These are phyloP conservation scores for Limonius californicus DNA, from an alignment of 1,140 invertebrate genomes.

Conservation along the genomic window DNA sequence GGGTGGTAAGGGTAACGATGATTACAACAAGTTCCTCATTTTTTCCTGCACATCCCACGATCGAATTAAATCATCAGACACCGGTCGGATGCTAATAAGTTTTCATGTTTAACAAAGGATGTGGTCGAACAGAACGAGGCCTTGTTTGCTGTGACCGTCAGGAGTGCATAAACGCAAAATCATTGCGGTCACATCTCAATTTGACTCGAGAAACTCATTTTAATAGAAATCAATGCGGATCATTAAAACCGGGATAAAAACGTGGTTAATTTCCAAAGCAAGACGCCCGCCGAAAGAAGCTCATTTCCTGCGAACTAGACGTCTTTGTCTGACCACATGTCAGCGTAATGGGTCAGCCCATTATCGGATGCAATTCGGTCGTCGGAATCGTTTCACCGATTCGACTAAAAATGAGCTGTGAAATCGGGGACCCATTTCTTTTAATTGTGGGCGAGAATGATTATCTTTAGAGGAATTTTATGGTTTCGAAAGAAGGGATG, in stretches of 20 bases:
- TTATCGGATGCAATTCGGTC: neutral
- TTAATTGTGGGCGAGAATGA: too few relatives aligned
- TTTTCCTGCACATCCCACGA: too few relatives aligned
- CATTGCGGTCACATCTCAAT: conserved; percentile 1
- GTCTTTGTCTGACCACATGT: conserved; percentile 1
- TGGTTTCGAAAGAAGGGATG: too few relatives aligned
- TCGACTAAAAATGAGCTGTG: neutral
- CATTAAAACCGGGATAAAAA: neutral
- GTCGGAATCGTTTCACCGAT: neutral
- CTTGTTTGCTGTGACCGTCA: too few relatives aligned
- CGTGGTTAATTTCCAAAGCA: neutral
- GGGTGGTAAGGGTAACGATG: too few relatives aligned
- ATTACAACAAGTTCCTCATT: too few relatives aligned
- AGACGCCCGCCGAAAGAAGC: neutral
- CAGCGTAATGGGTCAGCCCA: neutral
- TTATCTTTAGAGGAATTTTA: too few relatives aligned
- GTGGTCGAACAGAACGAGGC: too few relatives aligned
- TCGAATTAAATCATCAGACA: too few relatives aligned
- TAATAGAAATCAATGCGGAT: neutral
- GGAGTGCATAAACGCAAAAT: conserved; percentile 1
- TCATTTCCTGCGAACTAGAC: neutral
- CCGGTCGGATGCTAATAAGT: too few relatives aligned
- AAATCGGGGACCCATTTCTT: neutral
- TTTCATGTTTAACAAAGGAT: too few relatives aligned
- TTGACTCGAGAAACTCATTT: neutral